A percentile compares a stretch with the other conserved stretches of the same genome.
These are phyloP conservation scores for Parochlus steinenii DNA, from an alignment of 2,888 invertebrate species.

Conservation along the genomic window DNA sequence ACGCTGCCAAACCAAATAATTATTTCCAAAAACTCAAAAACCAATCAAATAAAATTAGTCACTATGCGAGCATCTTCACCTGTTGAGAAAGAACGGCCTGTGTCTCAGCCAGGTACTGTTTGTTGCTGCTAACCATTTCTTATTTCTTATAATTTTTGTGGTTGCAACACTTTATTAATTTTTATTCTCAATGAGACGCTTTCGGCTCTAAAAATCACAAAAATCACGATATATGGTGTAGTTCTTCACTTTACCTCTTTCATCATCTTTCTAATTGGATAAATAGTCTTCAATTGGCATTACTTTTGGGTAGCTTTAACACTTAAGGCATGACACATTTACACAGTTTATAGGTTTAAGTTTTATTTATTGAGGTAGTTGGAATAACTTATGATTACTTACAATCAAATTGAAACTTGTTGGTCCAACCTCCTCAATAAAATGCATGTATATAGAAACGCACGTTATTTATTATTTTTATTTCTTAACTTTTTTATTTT, in stretches of 20 bases:
- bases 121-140: background rate
- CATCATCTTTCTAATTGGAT: too few relatives aligned
- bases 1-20: slow-evolving; percentile 12
- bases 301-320: background rate
- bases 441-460: background rate
- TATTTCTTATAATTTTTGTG: slow-evolving; percentile 3
- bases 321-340: background rate
- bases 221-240: slow-evolving; percentile 8
- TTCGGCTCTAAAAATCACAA: too few relatives aligned
- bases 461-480: background rate
- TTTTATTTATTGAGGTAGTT: background rate
- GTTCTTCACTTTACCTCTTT: too few relatives aligned
- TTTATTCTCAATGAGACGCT: background rate
- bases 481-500: background rate
- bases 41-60: slow-evolving; percentile 14
- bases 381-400: background rate
- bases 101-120: slow-evolving; percentile 19
- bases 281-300: too few relatives aligned
- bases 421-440: too few relatives aligned
- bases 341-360: background rate
- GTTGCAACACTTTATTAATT: slow-evolving; percentile 5
- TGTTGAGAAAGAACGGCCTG: slow-evolving; percentile 18
- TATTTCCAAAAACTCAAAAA: slow-evolving; percentile 4
- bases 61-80: slow-evolving; percentile 18
- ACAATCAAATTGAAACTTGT: background rate